Base-by-base conservation (phyloP, 2,113 vertebrate species). In the Sprattus sprattus region DNA sequence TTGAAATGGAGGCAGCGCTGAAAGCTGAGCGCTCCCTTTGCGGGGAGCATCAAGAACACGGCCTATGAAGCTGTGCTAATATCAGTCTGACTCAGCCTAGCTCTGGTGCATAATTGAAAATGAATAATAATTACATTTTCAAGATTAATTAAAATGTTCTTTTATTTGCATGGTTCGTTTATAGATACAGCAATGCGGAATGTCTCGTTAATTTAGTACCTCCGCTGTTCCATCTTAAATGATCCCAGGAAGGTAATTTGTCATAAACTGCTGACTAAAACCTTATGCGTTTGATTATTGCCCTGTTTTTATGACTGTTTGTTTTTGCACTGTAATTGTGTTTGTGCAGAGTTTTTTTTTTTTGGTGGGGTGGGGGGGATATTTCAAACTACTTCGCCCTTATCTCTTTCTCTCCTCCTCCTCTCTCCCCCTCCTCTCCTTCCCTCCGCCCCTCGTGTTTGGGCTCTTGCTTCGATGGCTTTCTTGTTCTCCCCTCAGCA, bases 21-120 rank as follows among this genome's bases (percentile, higher is more conserved):
- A 78, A 44, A 78, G 71, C 25, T 22, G 54, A 78, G 71, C 39
- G 39, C 16, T 32, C 71, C 71, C 71, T 78, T 39, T 78, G 71
- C 28, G 54, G 20, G 54, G 25, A 78, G 71, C 71, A 44, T 78
- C 71, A 78, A 78, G 20, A 6, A 78, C 13, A 13, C 28, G 10
- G 71, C 28, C 28, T 78, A 78, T 78, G 32, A 78, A 78, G 71
- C 71, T 54, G n/a, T 25, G 44, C 39, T 83, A 25, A 81, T 46
- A 81, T 88, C 67, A 52, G 81, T 83, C 44, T 84, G 85, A 86
- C 46, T 86, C 84, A 80, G 81, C 46, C 67, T 64, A 83, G 81
- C 22, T 49, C 80, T 81, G 28, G 57, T 88, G 52, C 84, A 86
- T 89, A 83, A 90, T 90, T 85, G 3, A 89, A 89, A 86, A 78